These are phyloP conservation scores for Todus mexicanus DNA, from an alignment of 2,797 vertebrate species.

Conservation along the genomic window DNA sequence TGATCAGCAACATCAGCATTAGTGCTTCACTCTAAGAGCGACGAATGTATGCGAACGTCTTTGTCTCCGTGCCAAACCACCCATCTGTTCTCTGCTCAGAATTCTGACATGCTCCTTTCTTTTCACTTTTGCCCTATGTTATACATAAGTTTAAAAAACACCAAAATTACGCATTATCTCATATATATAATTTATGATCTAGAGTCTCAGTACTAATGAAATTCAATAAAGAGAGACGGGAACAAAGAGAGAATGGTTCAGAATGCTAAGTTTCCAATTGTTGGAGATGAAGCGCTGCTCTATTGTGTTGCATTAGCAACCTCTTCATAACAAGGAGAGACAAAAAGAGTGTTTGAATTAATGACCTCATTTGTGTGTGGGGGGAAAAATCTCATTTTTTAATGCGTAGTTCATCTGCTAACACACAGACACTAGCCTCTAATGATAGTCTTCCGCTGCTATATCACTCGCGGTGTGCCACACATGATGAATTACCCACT, in stretches of 20 bases:
- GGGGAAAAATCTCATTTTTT: neutral
- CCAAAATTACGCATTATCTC: neutral
- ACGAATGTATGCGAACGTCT: neutral
- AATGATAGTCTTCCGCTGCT: neutral
- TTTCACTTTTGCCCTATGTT: neutral
- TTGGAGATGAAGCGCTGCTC: neutral
- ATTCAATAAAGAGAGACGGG: neutral
- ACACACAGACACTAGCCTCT: neutral
- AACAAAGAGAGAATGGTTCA: neutral
- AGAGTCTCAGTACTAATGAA: neutral
- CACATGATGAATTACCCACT: neutral
- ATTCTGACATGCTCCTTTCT: neutral
- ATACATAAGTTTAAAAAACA: neutral
- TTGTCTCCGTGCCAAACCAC: slow-evolving; percentile 15
- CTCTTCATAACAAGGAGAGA: neutral
- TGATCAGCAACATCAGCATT: neutral
- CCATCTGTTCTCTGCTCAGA: slow-evolving; percentile 25
- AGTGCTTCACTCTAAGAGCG: fast-evolving
- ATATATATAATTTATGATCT: neutral
- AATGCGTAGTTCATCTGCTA: neutral
- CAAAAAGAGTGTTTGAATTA: slow-evolving; percentile 14
- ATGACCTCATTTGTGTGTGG: neutral
- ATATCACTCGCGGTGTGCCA: neutral
- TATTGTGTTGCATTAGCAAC: neutral
- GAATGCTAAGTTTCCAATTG: neutral